A percentile compares a stretch with the other conserved stretches of the same genome.
Conservation (phyloP, 1,140 invertebrate species). For the Ceratosolen solmsi region DNA sequence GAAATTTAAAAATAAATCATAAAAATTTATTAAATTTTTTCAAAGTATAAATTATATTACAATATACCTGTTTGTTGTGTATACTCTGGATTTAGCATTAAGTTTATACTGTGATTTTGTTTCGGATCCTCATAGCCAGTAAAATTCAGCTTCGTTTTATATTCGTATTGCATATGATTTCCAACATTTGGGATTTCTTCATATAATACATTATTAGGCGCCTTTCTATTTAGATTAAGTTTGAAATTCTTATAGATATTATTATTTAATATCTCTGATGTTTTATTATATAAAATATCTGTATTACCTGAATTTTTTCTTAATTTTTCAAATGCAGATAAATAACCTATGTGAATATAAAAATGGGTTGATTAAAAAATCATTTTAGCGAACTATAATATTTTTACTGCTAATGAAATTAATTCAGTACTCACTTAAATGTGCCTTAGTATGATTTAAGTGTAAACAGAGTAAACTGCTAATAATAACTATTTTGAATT, state of each 20-base stretch:
- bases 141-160: background rate
- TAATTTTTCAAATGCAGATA: background rate
- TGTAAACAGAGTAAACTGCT: constrained; percentile 8
- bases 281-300: background rate
- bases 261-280: background rate
- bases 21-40: background rate
- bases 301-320: background rate
- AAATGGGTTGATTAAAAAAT: background rate
- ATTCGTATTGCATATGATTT: background rate
- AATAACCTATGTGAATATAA: background rate
- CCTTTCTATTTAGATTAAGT: background rate
- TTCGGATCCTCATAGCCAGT: background rate
- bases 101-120: background rate
- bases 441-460: background rate
- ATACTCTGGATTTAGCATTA: background rate
- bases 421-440: constrained; percentile 11
- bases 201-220: background rate
- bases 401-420: background rate
- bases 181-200: background rate
- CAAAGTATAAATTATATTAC: background rate
- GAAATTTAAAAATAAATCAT: background rate
- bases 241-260: background rate
- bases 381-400: background rate
- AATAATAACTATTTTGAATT: background rate
- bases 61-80: background rate